A percentile compares a stretch with the other conserved stretches of the same genome.
These are phyloP conservation scores for Rattus rattus DNA, from an alignment of 2,113 vertebrate genomes.

Conservation along the genomic window DNA sequence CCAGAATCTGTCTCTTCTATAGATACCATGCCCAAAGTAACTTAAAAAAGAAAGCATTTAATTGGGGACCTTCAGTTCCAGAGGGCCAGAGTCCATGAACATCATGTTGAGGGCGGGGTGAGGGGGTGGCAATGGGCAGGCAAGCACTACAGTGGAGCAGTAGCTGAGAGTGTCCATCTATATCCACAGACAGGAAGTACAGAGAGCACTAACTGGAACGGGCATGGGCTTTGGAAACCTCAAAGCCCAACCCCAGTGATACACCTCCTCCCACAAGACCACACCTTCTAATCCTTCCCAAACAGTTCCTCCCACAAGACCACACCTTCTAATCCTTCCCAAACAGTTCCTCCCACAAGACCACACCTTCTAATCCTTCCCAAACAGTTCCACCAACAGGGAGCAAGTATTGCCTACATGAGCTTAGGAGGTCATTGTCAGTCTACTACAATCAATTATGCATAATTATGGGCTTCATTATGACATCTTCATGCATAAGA, in stretches of 20 bases:
- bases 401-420: background rate
- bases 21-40: background rate
- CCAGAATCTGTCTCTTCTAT: too few species aligned
- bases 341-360: background rate
- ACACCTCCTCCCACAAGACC: background rate
- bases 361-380: background rate
- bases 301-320: background rate
- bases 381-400: background rate
- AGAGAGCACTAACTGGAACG: background rate
- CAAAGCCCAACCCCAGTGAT: background rate
- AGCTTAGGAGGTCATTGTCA: background rate
- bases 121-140: background rate
- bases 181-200: background rate
- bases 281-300: background rate
- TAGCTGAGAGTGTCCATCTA: background rate
- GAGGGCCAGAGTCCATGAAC: background rate
- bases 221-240: background rate
- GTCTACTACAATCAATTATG: background rate
- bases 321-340: background rate
- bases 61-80: background rate
- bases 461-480: background rate
- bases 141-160: background rate
- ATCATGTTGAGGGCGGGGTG: background rate
- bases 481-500: background rate
- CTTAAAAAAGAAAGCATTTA: background rate